Conservation (phyloP, 2,888 invertebrate genomes). For the Phanerotoma sp. region DNA sequence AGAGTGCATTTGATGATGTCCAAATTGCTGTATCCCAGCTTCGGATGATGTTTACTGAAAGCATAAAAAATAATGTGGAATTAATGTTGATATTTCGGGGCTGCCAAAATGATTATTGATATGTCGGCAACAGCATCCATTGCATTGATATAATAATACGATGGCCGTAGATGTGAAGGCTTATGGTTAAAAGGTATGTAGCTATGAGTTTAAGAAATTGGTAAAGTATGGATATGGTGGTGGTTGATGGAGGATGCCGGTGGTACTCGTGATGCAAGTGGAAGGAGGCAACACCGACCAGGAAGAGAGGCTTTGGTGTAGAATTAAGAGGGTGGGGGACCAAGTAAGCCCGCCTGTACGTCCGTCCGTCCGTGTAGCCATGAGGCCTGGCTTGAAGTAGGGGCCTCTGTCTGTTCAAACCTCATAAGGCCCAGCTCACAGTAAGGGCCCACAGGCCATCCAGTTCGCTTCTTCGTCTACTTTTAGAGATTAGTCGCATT, state of each 20-base stretch:
- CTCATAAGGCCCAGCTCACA: slow-evolving; percentile 51
- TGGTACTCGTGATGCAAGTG: background rate
- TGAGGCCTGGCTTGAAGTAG: slow-evolving; percentile 40
- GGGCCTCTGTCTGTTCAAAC: slow-evolving; percentile 43
- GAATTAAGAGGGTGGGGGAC: slow-evolving; percentile 22
- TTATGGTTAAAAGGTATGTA: too few relatives aligned
- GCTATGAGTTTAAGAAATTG: too few relatives aligned
- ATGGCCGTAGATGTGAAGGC: too few relatives aligned
- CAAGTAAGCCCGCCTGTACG: slow-evolving; percentile 21
- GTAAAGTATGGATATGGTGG: slow-evolving; percentile 12
- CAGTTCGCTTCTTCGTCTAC: slow-evolving; percentile 55
- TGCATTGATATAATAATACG: too few relatives aligned
- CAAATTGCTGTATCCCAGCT: too few relatives aligned
- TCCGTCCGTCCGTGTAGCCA: slow-evolving; percentile 27
- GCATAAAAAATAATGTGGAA: too few relatives aligned
- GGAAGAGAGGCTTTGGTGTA: slow-evolving; percentile 28
- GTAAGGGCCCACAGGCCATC: slow-evolving; percentile 57
- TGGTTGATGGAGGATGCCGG: slow-evolving; percentile 15
- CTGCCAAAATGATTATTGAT: too few relatives aligned
- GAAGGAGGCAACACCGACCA: slow-evolving; percentile 21
- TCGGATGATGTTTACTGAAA: too few relatives aligned
- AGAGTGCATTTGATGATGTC: too few relatives aligned
- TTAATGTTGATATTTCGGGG: too few relatives aligned
- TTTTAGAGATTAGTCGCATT: slow-evolving; percentile 53
- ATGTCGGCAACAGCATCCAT: too few relatives aligned